Base-by-base conservation (phyloP, 2,113 vertebrate genomes). In the Tringa solitaria region DNA sequence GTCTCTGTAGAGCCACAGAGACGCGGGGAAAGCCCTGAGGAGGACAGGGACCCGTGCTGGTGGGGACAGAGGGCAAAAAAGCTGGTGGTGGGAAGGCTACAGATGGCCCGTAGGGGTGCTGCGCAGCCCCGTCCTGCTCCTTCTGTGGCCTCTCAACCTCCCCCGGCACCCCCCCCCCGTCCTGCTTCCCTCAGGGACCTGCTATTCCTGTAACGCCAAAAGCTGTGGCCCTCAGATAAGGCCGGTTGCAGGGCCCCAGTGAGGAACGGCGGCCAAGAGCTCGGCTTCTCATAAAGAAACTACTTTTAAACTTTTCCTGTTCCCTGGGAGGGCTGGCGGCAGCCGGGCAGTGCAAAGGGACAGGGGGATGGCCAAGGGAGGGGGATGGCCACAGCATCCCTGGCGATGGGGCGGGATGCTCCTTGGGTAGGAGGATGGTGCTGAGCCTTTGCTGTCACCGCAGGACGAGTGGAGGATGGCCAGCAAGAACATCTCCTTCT, bases 221-320 rank as follows among this genome's bases (percentile, higher is more conserved):
- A 95, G 93, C 96, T 97, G 96, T 1, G 0, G 65, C 89, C 53
- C 67, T 61, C 84, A 95, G 96, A 96, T 96, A 97, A 97, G 95
- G 81, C 64, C 35, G 1, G 27, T 11, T 12, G 8, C 82, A 80
- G 89, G 90, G 81, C 88, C 57, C 68, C 4, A 4, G 28, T 6
- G 50, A 45, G 69, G 92, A 93, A 83, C 4, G 0, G 83, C 63
- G 60, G 96, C 93, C 96, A 94, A 96, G 79, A 84, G 87, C 46
- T 92, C 33, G 0, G 78, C 75, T 82, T 43, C 65, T 90, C 53
- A 3, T 65, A 93, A 91, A 96, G 95, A 70, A 96, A 95, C 56
- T 26, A 11, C 95, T 95, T 85, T 35, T 48, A 64, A 95, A 95
- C 88, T 46, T 84, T 97, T 96, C 93, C 93, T 96, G 95, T 91